A percentile compares a stretch with the other conserved stretches of the same genome.
These are phyloP conservation scores for Aplodontia rufa DNA, from an alignment of 2,113 vertebrate genomes.

Conservation along the genomic window DNA sequence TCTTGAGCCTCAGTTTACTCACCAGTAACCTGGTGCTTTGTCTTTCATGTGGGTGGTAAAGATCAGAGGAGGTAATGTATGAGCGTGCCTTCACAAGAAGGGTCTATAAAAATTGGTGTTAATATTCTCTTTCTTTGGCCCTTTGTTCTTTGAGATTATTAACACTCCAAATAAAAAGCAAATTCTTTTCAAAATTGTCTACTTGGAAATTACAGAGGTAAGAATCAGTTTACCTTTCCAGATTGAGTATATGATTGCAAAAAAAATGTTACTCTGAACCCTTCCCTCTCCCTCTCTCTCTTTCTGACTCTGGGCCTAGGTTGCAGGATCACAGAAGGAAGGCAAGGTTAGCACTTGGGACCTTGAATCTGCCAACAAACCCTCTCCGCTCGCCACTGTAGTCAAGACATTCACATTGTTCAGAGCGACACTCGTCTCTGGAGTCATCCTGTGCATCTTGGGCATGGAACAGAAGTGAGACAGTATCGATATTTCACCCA, in stretches of 20 bases:
- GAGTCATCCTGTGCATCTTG: not conserved
- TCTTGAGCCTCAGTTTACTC: not conserved
- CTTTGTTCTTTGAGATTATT: not conserved
- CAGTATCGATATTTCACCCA: not conserved
- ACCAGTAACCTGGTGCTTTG: not conserved
- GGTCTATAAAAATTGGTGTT: not conserved
- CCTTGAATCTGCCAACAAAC: not conserved
- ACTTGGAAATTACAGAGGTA: not conserved
- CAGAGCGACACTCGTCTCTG: not conserved
- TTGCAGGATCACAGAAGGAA: not conserved
- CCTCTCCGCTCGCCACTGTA: not conserved
- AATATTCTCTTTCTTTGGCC: not conserved
- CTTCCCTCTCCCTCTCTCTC: not conserved
- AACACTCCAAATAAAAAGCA: not conserved
- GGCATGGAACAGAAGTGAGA: not conserved
- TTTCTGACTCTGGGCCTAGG: not conserved
- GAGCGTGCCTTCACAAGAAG: rapidly evolving
- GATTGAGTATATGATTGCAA: not conserved
- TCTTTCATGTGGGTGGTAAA: not conserved
- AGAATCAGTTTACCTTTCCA: not conserved
- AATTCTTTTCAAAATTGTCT: not conserved
- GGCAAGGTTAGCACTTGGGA: too few species aligned
- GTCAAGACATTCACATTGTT: not conserved
- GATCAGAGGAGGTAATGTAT: not conserved
- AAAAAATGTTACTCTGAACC: not conserved